A percentile compares a stretch with the other conserved stretches of the same genome.
These are phyloP conservation scores for Paramormyrops kingsleyae DNA, from an alignment of 2,113 vertebrate species.

Conservation along the genomic window DNA sequence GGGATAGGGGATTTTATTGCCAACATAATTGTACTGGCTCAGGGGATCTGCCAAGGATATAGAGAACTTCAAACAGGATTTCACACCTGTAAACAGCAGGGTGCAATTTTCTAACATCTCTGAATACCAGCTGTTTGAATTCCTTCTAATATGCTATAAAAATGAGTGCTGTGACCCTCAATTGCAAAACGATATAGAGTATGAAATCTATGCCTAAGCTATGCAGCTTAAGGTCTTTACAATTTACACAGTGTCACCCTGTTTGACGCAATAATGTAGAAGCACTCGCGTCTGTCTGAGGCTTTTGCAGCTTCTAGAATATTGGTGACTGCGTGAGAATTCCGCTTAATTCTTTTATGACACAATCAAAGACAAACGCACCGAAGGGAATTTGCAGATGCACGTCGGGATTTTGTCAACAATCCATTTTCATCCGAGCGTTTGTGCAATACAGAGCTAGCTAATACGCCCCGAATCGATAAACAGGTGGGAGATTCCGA, in stretches of 20 bases:
- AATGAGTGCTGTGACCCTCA: not conserved
- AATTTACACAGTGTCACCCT: not conserved
- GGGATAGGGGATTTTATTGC: not conserved
- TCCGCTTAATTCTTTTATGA: not conserved
- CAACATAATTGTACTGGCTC: not conserved
- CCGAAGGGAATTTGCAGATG: not conserved
- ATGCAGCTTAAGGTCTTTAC: not conserved
- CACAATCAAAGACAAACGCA: not conserved
- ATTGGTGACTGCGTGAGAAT: not conserved
- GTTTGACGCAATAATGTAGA: not conserved
- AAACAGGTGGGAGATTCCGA: not conserved
- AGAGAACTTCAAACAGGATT: not conserved
- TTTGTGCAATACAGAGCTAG: not conserved
- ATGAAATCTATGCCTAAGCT: not conserved
- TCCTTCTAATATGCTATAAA: not conserved
- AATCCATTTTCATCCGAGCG: not conserved
- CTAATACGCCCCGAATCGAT: not conserved
- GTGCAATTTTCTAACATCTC: not conserved
- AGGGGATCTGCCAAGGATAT: not conserved
- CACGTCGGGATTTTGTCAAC: constrained; percentile 8
- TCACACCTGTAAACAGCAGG: not conserved
- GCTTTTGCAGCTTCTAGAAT: not conserved
- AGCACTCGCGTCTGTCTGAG: not conserved
- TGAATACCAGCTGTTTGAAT: not conserved
- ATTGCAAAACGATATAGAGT: not conserved